Evolutionary conservation across 2,888 invertebrate genomes (phyloP), one percentile per base, ranked within the genome.

Genomic region (Smittia sp.): DNA sequence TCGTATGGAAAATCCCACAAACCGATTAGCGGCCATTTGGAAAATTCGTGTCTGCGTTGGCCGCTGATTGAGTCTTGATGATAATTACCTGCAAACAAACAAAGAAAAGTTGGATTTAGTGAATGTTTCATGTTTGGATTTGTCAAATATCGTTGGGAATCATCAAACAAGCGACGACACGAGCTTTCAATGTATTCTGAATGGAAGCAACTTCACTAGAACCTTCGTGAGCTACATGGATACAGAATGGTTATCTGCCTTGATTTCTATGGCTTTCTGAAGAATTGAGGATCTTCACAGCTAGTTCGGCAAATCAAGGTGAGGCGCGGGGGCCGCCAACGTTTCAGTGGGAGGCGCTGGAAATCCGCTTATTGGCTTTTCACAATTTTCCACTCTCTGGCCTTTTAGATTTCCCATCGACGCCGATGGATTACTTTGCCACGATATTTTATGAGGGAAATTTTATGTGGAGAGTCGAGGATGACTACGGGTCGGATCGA

Each of bases 11-110:
- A 11, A 11, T 46, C 46, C n/a, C 46, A 11, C 46, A 46, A 46
- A 46, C 11, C 2, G 15, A 2, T 46, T 46, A 46, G 46, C 15
- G 11, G 11, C 46, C 46, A 46, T 46, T 11, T 13, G 2, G 46
- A 46, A 46, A 15, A 15, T 46, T 1, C 9, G 3, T 32, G 9
- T 32, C 32, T 32, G 9, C 32, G 32, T 32, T 32, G 32, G n/a
- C n/a, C n/a, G n/a, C n/a, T n/a, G n/a, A n/a, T 32, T 32, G 32
- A 32, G 3, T 32, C 32, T 32, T 27, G n/a, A 39, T 62, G 32
- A 39, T 62, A 72, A 62, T 72, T 72, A 72, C 72, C 72, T 72
- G 72, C 9, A 72, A 72, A 20, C n/a, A 72, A n/a, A 58, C n/a
- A 70, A 54, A 38, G 54, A 72, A 22, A 72, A 58, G 1, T 18